Conservation (phyloP, 2,888 invertebrate species). For the Leptopterna dolabrata region DNA sequence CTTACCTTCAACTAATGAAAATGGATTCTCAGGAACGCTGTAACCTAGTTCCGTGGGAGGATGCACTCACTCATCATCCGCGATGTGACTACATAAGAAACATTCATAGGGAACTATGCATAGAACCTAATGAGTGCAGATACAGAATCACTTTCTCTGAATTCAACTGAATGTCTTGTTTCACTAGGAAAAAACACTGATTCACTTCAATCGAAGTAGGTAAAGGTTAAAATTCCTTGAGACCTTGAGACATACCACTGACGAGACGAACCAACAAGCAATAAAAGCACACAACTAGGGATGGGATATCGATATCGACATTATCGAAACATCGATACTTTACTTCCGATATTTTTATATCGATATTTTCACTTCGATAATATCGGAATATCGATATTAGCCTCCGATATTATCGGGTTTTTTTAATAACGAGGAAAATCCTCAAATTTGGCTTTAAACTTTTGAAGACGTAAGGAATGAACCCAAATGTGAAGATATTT, state of each 20-base stretch:
- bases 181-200: background rate
- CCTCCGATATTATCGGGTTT: too few relatives aligned
- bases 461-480: too few relatives aligned
- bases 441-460: too few relatives aligned
- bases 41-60: background rate
- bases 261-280: background rate
- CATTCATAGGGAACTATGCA: background rate
- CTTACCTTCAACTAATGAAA: background rate
- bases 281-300: background rate
- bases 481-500: too few relatives aligned
- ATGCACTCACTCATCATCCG: background rate
- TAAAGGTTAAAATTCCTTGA: slow-evolving; percentile 22
- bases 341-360: too few relatives aligned
- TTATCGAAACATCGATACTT: too few relatives aligned
- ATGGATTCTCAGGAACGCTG: background rate
- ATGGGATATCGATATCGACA: too few relatives aligned
- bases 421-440: too few relatives aligned
- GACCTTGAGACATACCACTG: background rate
- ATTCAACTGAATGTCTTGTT: background rate
- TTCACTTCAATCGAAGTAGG: background rate
- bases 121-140: background rate
- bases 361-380: too few relatives aligned
- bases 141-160: background rate
- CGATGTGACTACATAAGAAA: background rate
- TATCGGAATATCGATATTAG: too few relatives aligned